Base-by-base conservation (phyloP, 2,888 invertebrate genomes). In the Patella caerulea region DNA sequence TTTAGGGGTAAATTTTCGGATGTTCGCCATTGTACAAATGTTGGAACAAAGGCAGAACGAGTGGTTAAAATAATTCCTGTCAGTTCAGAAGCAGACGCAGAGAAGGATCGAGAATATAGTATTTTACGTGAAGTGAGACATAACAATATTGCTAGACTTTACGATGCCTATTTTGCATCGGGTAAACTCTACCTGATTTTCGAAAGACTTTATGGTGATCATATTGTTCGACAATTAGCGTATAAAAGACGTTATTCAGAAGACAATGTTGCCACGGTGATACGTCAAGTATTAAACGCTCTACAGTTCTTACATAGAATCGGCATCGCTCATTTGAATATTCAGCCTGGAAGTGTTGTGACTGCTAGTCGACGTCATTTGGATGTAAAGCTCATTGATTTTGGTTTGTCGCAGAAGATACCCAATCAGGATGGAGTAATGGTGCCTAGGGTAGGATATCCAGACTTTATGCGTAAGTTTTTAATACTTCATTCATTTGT, bases 301-400 rank as follows among this genome's bases (percentile, higher is more conserved):
- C 79, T 88, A 0, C 98, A 98, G 92, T 99, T 98, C 92, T 93
- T 99, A 69, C 98, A 99, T 92, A 98, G 98, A 96, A 94, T 96
- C 87, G 97, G 97, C 12, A 86, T 90, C 53, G 87, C 87, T 4
- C 91, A 91, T 83, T 83, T 91, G 53, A 91, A 91, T 82, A 82
- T 99, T 71, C 98, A 98, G 90, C 99, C 98, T 0, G 97, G 98
- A 90, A 98, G 98, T 91, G 94, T 99, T 53, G 97, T 99, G 7
- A 97, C 98, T 96, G 95, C 96, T 2, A 95, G 96, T 0, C 78
- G 88, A 34, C 82, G 88, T 19, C 82, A 89, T 15, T 81, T 86
- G 17, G 88, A 92, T 75, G 94, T 98, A 5, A 99, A 98, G 92
- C 93, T 99, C 56, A 95, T 97, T 4, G 98, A 99, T 92, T 95